Evolutionary conservation across 2,113 vertebrate species (phyloP).

Genomic region (Platysteira castanea): DNA sequence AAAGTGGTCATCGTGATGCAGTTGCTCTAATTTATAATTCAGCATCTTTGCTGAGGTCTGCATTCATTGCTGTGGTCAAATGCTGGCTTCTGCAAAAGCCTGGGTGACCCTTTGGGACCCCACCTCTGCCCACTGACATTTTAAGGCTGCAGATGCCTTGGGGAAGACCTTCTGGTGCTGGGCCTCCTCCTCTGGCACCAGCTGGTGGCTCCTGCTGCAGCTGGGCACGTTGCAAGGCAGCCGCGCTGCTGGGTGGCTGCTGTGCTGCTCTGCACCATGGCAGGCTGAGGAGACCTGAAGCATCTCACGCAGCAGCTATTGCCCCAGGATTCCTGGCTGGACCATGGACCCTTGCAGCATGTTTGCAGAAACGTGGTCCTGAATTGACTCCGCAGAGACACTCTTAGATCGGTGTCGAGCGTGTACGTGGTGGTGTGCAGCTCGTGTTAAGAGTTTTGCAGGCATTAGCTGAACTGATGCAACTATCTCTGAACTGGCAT

Average conservation of each 20-base stretch:
- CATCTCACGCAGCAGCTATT: not conserved
- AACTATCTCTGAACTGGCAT: not conserved
- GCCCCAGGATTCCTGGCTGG: not conserved
- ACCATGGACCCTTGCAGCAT: not conserved
- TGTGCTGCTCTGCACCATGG: not conserved
- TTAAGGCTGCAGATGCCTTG: not conserved
- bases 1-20: not conserved
- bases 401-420: not conserved
- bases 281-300: not conserved
- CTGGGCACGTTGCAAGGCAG: accelerated
- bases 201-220: not conserved
- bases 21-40: not conserved
- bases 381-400: accelerated
- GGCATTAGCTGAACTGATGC: not conserved
- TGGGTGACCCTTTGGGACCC: not conserved
- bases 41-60: not conserved
- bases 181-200: not conserved
- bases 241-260: not conserved
- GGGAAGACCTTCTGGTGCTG: not conserved
- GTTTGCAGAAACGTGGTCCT: not conserved
- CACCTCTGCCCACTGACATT: not conserved
- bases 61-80: not conserved
- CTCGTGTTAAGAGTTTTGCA: not conserved
- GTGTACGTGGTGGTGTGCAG: not conserved
- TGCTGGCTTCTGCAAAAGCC: not conserved